These are phyloP conservation scores for Xanthia icteritia DNA, from an alignment of 2,888 invertebrate genomes.

Conservation along the genomic window DNA sequence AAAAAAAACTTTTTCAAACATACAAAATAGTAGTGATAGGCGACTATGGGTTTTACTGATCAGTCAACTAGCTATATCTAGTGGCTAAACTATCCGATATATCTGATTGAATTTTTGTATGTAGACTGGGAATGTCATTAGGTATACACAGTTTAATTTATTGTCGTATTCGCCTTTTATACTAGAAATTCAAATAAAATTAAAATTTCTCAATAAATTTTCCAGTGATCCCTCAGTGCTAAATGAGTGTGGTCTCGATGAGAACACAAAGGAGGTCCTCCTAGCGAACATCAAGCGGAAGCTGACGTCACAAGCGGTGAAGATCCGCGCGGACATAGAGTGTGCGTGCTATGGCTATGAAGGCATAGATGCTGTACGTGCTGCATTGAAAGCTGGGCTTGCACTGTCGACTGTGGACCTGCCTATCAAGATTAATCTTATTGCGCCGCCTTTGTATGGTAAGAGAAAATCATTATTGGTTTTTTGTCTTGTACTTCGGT, in stretches of 20 bases:
- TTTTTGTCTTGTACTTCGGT: too few relatives aligned
- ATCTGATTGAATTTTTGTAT: too few relatives aligned
- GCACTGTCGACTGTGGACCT: constrained; percentile 97
- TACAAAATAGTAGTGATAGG: too few relatives aligned
- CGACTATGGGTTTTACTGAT: too few relatives aligned
- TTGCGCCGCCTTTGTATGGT: constrained; percentile 99
- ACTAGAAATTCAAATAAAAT: not conserved
- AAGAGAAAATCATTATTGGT: constrained; percentile 56
- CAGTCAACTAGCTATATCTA: too few relatives aligned
- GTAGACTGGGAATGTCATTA: too few relatives aligned
- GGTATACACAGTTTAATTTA: too few relatives aligned
- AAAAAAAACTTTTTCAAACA: too few relatives aligned
- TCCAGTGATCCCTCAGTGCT: constrained; percentile 97
- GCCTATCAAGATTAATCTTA: constrained; percentile 99
- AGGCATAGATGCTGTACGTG: constrained; percentile 99
- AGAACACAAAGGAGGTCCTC: constrained; percentile 97
- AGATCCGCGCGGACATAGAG: constrained; percentile 87
- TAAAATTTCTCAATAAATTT: constrained; percentile 32
- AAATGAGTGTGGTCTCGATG: constrained; percentile 98
- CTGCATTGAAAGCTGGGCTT: constrained; percentile 97
- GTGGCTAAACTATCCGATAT: too few relatives aligned
- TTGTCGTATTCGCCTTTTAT: too few relatives aligned
- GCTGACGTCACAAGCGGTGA: constrained; percentile 95
- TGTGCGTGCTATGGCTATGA: constrained; percentile 94
- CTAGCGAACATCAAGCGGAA: constrained; percentile 98